Percentiles rank a stretch among this genome's conserved stretches.
Conservation (phyloP, 2,888 invertebrate genomes). For the Ormyrus labotus region DNA sequence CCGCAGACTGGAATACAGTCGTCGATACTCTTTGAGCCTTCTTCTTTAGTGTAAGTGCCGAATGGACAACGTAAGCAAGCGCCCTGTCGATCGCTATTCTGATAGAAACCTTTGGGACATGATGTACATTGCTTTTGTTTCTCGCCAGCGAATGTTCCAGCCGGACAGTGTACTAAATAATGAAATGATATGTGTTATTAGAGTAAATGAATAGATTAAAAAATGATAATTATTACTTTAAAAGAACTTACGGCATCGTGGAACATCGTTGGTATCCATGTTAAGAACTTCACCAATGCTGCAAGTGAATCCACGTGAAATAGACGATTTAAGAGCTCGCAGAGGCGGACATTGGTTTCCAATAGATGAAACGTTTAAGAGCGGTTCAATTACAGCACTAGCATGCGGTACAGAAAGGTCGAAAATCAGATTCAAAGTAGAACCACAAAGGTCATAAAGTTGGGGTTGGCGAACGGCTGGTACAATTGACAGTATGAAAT, state of each 20-base stretch:
- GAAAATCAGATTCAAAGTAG: slow-evolving; percentile 94
- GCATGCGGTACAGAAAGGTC: slow-evolving; percentile 95
- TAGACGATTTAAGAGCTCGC: slow-evolving; percentile 89
- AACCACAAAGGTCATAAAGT: slow-evolving; percentile 95
- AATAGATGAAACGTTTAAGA: slow-evolving; percentile 91
- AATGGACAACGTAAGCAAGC: slow-evolving; percentile 92
- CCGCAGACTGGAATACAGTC: slow-evolving; percentile 97
- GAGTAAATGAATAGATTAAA: slow-evolving; percentile 13
- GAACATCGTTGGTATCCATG: slow-evolving; percentile 93
- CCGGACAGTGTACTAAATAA: slow-evolving; percentile 90
- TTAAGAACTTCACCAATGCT: slow-evolving; percentile 95
- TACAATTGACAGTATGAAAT: slow-evolving; percentile 90
- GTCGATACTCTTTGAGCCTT: slow-evolving; percentile 89
- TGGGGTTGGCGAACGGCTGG: slow-evolving; percentile 94
- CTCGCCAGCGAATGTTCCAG: slow-evolving; percentile 94
- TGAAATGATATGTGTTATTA: not conserved
- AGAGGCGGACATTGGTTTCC: slow-evolving; percentile 95
- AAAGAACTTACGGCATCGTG: slow-evolving; percentile 88
- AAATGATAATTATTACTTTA: slow-evolving; percentile 1
- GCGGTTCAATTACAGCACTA: slow-evolving; percentile 91
- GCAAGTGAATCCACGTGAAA: slow-evolving; percentile 93
- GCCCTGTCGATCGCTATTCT: slow-evolving; percentile 93
- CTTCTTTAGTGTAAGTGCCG: slow-evolving; percentile 94
- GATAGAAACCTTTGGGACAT: slow-evolving; percentile 95
- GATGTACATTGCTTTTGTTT: slow-evolving; percentile 94